Evolutionary conservation across 2,888 invertebrate species (phyloP), one percentile per base, ranked within the genome.

Genomic region (Lathronympha strigana): DNA sequence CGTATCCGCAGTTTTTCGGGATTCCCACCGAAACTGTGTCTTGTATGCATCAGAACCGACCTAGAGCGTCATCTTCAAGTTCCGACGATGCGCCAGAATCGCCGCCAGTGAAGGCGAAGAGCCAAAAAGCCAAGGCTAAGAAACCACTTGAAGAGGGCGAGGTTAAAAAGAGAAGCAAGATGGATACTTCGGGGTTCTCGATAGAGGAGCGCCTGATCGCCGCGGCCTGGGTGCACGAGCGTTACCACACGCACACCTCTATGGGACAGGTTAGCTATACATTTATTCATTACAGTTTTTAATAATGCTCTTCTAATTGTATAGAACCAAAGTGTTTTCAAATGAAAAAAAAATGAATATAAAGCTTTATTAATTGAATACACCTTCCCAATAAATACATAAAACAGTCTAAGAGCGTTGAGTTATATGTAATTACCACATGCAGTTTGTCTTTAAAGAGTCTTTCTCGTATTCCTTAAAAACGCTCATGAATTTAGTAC

Each of bases 171-270:
- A 43, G 19, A 15, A n/a, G 40, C 9, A 15, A 36, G 17, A 78
- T 84, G 11, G 84, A 85, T 58, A 85, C 84, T 0, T 84, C 85
- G 0, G 80, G 72, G 36, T 85, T 81, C 47, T 87, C 83, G 1
- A 81, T 88, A 51, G 92, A 91, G 68, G 87, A 90, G 74, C 81
- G 90, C 68, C 76, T 92, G 15, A 83, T 92, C 25, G 82, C 92
- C 0, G 92, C 90, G 1, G 92, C 89, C 21, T 92, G 92, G 92
- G 88, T 91, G 25, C 92, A 92, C 66, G 92, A 92, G 73, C 81
- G 87, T 53, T 80, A 82, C 53, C 77, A 78, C 63, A 86, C 88
- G 11, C 81, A 74, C 47, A 75, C 60, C 31, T 79, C 79, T 45
- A 80, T 85, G 66, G 77, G 76, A 19, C 79, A 83, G 67, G 84